Percentiles rank a stretch among this genome's conserved stretches.
These are phyloP conservation scores for Patella ulyssiponensis DNA, from an alignment of 2,888 invertebrate species.

Conservation along the genomic window DNA sequence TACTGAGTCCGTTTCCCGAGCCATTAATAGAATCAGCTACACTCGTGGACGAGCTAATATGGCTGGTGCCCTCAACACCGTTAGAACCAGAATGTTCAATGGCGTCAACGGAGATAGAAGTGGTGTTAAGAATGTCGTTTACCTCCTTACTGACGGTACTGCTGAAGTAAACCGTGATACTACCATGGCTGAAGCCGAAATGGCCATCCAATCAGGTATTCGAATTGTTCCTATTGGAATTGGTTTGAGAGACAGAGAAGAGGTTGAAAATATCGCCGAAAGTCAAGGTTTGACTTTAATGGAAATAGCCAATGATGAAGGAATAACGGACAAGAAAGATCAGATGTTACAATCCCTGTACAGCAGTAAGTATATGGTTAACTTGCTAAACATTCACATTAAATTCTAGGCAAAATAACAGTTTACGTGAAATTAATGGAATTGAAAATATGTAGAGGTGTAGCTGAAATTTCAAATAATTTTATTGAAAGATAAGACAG, in stretches of 20 bases:
- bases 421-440: too few species aligned
- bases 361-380: constrained; percentile 33
- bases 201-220: constrained; percentile 60
- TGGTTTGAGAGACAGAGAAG: constrained; percentile 51
- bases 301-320: constrained; percentile 48
- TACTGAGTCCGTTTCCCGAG: constrained; percentile 52
- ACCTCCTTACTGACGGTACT: constrained; percentile 65
- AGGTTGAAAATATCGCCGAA: constrained; percentile 58
- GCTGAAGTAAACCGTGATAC: constrained; percentile 58
- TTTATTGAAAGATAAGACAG: too few species aligned
- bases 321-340: constrained; percentile 39
- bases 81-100: constrained; percentile 57
- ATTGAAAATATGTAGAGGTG: too few species aligned
- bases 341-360: constrained; percentile 38
- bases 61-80: constrained; percentile 58
- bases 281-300: constrained; percentile 52
- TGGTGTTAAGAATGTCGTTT: constrained; percentile 58
- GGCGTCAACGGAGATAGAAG: constrained; percentile 57
- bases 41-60: constrained; percentile 63
- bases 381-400: too few species aligned
- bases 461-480: too few species aligned
- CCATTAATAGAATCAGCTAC: constrained; percentile 54
- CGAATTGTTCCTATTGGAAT: constrained; percentile 63
- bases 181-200: constrained; percentile 61
- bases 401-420: too few species aligned